A percentile compares a stretch with the other conserved stretches of the same genome.
Evolutionary conservation across 2,888 invertebrate species (phyloP).

Genomic region (Napeogenes sylphis): DNA sequence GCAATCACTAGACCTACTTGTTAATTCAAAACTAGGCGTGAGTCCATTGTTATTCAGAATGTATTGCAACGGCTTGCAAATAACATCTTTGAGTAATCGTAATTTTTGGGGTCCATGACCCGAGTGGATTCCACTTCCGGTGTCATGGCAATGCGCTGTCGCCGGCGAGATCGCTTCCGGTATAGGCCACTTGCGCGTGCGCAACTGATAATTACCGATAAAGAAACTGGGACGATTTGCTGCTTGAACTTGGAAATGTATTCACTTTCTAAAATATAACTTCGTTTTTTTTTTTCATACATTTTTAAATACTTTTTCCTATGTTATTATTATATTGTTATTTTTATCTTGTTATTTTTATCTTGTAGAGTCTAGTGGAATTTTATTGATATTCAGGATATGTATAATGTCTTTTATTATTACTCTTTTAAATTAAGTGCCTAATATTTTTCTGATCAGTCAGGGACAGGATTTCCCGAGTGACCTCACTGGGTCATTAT

Average conservation of each 20-base stretch:
- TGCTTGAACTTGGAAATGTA: constrained; percentile 7
- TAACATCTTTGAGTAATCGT: constrained; percentile 53
- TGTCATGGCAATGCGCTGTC: constrained; percentile 24
- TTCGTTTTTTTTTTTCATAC: constrained; percentile 9
- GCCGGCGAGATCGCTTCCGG: constrained; percentile 62
- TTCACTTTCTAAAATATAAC: constrained; percentile 18
- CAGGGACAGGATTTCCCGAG: too few relatives aligned
- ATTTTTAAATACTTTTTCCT: neutral
- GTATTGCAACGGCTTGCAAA: constrained; percentile 46
- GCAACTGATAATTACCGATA: constrained; percentile 35
- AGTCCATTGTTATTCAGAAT: constrained; percentile 49
- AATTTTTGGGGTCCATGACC: constrained; percentile 62
- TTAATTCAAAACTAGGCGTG: constrained; percentile 53
- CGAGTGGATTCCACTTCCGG: constrained; percentile 51
- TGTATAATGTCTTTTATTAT: too few relatives aligned
- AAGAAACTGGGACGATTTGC: constrained; percentile 33
- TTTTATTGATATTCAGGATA: too few relatives aligned
- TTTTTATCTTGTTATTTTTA: too few relatives aligned
- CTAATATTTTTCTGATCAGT: too few relatives aligned
- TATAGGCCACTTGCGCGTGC: constrained; percentile 40
- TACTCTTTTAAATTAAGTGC: too few relatives aligned
- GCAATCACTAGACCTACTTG: constrained; percentile 47
- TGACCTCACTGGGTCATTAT: neutral
- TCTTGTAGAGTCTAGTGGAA: neutral
- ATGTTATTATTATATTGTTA: neutral